These are phyloP conservation scores for Labrus mixtus DNA, from an alignment of 2,113 vertebrate species.

Conservation along the genomic window DNA sequence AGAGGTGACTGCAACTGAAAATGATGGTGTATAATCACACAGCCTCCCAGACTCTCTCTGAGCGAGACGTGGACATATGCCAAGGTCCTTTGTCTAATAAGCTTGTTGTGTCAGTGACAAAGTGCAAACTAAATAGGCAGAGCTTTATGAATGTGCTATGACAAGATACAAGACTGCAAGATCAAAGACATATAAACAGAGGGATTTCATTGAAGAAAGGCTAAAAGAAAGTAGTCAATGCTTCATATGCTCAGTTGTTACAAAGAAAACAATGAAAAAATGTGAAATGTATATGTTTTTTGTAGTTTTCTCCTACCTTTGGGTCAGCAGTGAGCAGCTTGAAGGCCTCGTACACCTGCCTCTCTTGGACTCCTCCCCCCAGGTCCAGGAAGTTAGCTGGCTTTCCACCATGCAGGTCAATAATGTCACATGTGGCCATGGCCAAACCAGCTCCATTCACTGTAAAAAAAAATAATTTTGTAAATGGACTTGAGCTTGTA, in stretches of 20 bases:
- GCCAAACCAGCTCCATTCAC: conserved; percentile 98
- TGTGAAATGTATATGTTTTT: background rate
- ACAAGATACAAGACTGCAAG: conserved; percentile 45
- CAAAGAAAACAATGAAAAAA: background rate
- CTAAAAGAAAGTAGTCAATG: background rate
- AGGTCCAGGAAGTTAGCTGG: conserved; percentile 98
- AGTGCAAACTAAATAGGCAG: conserved; percentile 40
- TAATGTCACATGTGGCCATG: conserved; percentile 99
- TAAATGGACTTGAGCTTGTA: no score
- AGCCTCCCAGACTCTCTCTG: conserved; percentile 15
- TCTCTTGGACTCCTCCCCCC: conserved; percentile 96
- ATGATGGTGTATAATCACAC: conserved; percentile 47
- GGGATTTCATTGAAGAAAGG: conserved; percentile 5
- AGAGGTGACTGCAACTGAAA: conserved; percentile 35
- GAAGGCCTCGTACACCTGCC: conserved; percentile 97
- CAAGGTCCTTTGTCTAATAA: conserved; percentile 60
- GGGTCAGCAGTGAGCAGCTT: conserved; percentile 96
- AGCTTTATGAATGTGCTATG: conserved; percentile 27
- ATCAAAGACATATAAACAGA: conserved; percentile 40
- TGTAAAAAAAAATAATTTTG: conserved; percentile 56
- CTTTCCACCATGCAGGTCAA: conserved; percentile 95
- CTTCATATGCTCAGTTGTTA: background rate
- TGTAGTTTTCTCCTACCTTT: conserved; percentile 85
- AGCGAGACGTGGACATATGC: conserved; percentile 56
- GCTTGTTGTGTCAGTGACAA: conserved; percentile 49